A percentile compares a stretch with the other conserved stretches of the same genome.
Evolutionary conservation across 1,140 invertebrate species (phyloP).

Genomic region (Drosophila micromelanica): DNA sequence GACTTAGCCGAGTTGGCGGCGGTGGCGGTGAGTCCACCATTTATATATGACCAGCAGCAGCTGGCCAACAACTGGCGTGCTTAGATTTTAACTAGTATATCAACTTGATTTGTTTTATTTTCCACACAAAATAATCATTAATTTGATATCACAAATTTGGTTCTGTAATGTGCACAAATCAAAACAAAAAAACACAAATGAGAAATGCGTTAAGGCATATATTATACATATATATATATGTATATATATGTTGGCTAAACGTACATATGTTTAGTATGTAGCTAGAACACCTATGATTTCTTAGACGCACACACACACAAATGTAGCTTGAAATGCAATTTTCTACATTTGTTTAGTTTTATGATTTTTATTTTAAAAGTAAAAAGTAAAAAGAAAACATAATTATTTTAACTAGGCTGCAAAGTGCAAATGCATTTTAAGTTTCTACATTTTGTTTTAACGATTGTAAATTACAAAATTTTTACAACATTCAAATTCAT

Average conservation of each 20-base stretch:
- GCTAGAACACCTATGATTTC: slow-evolving; percentile 16
- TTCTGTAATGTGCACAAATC: slow-evolving; percentile 24
- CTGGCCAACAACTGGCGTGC: slow-evolving; percentile 5
- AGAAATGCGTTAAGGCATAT: slow-evolving; percentile 31
- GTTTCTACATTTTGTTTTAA: slow-evolving; percentile 28
- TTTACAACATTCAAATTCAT: slow-evolving; percentile 6
- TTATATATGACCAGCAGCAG: slow-evolving; percentile 57
- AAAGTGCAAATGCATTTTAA: slow-evolving; percentile 34
- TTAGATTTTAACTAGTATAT: slow-evolving; percentile 9
- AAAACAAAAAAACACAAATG: slow-evolving; percentile 12
- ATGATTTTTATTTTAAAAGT: slow-evolving; percentile 17
- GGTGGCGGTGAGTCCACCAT: slow-evolving; percentile 84
- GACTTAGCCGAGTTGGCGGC: slow-evolving; percentile 73
- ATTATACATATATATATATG: slow-evolving; percentile 15
- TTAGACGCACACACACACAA: slow-evolving; percentile 18
- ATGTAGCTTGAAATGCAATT: slow-evolving; percentile 52
- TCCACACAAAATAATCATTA: not conserved
- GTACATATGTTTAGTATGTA: slow-evolving; percentile 30
- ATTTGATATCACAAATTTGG: slow-evolving; percentile 3
- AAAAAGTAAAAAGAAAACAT: slow-evolving; percentile 7
- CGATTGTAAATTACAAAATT: slow-evolving; percentile 46
- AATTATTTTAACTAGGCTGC: slow-evolving; percentile 27
- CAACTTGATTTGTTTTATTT: slow-evolving; percentile 15
- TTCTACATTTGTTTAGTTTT: slow-evolving; percentile 48
- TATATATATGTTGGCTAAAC: not conserved